Base-by-base conservation (phyloP, 2,113 vertebrate genomes). In the Gymnocephalus cernua region DNA sequence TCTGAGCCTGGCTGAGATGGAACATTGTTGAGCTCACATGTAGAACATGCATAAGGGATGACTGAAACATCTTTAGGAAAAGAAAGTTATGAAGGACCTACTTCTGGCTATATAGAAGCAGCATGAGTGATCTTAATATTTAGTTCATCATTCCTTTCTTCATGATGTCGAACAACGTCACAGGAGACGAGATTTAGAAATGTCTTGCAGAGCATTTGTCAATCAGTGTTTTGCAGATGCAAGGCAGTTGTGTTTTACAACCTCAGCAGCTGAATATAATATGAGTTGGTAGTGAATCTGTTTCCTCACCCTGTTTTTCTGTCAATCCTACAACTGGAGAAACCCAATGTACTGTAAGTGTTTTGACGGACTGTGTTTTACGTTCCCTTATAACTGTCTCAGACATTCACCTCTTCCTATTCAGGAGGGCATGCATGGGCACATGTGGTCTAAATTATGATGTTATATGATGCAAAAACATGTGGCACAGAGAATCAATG, bases 381-480 rank as follows among this genome's bases (percentile, higher is more conserved):
- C 13, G 38, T 38, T 80, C 83, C 72, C 88, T 92, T 81, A 90
- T 93, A 67, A 89, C 91, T 64, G 80, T 83, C 73, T 69, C 68
- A 80, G 77, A 84, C 64, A 64, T 80, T 76, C 71, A 81, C 66
- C 44, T 74, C 68, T 83, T 86, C 77, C 72, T 44, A 69, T 85
- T 85, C 75, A 54, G 64, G 58, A 79, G 67, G 71, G 63, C 16
- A 81, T 48, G 45, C 64, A 65, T 74, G 68, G 78, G 69, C 75
- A 90, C 93, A 93, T 91, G 80, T 94, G 90, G 84, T 92, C 67
- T 70, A 53, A 74, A 92, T 92, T 87, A 93, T 64, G 77, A 93
- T 75, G 79, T 85, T 77, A 79, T 78, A 80, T 75, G 76, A 85
- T 86, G 76, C 80, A 81, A 82, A 77, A 81, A 68, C 62, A 65